These are phyloP conservation scores for Rutilus rutilus DNA, from an alignment of 2,113 vertebrate species.

Conservation along the genomic window DNA sequence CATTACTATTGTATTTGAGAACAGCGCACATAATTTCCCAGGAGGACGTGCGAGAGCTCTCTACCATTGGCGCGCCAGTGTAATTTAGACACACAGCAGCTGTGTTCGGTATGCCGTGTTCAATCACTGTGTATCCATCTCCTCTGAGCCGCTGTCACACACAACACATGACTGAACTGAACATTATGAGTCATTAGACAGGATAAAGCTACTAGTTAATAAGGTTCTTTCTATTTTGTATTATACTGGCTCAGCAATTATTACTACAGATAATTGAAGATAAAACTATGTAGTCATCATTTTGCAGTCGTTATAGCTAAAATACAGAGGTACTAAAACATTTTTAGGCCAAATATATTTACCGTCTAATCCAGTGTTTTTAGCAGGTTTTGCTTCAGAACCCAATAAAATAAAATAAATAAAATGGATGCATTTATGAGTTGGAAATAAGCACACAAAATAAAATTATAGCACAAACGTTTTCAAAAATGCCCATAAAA, in stretches of 20 bases:
- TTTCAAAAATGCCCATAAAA: neutral
- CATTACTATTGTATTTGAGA: conserved; percentile 58
- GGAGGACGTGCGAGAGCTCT: conserved; percentile 43
- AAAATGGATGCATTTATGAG: neutral
- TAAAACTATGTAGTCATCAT: neutral
- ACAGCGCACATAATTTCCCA: conserved; percentile 61
- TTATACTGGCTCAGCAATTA: neutral
- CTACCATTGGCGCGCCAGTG: conserved; percentile 38
- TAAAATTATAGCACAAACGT: neutral
- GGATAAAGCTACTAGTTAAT: conserved; percentile 18
- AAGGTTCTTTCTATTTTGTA: neutral
- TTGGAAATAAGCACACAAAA: neutral
- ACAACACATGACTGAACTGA: conserved; percentile 23
- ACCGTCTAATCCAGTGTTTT: neutral
- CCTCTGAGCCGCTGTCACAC: conserved; percentile 26
- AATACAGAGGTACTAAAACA: neutral
- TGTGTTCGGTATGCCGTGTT: conserved; percentile 50
- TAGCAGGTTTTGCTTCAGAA: neutral
- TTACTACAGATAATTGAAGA: neutral
- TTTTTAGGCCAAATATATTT: neutral
- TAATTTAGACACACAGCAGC: conserved; percentile 57
- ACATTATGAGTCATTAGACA: conserved; percentile 19
- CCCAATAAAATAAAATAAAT: neutral
- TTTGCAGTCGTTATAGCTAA: neutral
- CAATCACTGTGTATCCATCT: conserved; percentile 48